phyloP scores from a whole-genome alignment of 1,140 invertebrate genomes.

The Microvelia longipes region DNA sequence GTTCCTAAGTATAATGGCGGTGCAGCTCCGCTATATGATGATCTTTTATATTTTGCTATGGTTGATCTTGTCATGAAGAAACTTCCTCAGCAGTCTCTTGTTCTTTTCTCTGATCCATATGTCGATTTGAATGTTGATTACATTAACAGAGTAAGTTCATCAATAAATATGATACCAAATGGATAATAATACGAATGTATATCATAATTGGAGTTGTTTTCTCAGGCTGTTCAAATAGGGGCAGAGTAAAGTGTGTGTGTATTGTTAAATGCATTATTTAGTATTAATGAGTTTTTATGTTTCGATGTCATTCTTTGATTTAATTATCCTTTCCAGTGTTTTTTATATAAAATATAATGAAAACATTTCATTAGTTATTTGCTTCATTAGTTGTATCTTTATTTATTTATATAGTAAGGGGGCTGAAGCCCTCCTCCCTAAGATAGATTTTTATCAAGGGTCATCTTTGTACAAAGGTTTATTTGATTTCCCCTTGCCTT shows the following conservation, averaged over 20 bases:
- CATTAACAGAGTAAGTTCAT: conserved; percentile 52
- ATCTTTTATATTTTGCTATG: conserved; percentile 45
- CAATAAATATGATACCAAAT: conserved; percentile 3
- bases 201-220: not conserved
- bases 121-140: conserved; percentile 61
- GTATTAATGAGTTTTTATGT: conserved; percentile 4
- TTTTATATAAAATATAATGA: too few species aligned
- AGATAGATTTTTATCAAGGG: too few species aligned
- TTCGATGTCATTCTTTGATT: not conserved
- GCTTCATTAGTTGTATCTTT: too few species aligned
- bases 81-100: conserved; percentile 48
- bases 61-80: conserved; percentile 55
- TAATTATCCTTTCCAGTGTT: too few species aligned
- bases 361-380: too few species aligned
- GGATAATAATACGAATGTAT: not conserved
- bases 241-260: not conserved
- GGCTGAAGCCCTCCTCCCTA: too few species aligned
- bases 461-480: too few species aligned
- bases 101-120: conserved; percentile 45
- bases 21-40: conserved; percentile 24
- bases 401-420: too few species aligned
- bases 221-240: not conserved
- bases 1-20: conserved; percentile 26
- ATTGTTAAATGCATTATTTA: not conserved
- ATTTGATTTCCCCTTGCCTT: too few species aligned